These are phyloP conservation scores for Drosophila kepulauana DNA, from an alignment of 1,140 invertebrate species.

Conservation along the genomic window DNA sequence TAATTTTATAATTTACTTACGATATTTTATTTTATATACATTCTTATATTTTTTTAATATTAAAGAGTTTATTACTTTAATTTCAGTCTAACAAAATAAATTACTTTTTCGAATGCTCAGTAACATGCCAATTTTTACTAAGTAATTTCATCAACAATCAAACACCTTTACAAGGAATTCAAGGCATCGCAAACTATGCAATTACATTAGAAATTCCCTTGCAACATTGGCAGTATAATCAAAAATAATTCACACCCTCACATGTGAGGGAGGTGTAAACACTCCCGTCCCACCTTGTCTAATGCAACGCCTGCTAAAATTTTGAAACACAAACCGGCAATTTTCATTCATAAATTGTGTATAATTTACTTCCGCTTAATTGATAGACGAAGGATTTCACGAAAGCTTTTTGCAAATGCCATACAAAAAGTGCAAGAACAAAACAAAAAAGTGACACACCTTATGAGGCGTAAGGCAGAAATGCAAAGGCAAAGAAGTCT, in stretches of 20 bases:
- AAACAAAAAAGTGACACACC: slow-evolving; percentile 83
- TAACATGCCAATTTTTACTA: too few relatives aligned
- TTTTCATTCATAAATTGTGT: slow-evolving; percentile 72
- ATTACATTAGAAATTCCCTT: too few relatives aligned
- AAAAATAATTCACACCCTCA: not conserved
- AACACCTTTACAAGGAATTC: not conserved
- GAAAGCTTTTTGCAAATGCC: slow-evolving; percentile 22
- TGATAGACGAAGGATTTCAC: slow-evolving; percentile 39
- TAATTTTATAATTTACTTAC: too few relatives aligned
- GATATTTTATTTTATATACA: too few relatives aligned
- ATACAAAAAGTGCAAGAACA: slow-evolving; percentile 68
- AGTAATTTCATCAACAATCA: not conserved
- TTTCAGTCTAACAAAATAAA: not conserved
- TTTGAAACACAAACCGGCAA: slow-evolving; percentile 43
- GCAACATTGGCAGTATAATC: too few relatives aligned
- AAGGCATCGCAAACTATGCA: not conserved
- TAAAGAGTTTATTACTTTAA: too few relatives aligned
- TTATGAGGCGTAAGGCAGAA: slow-evolving; percentile 43
- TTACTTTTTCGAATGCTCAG: too few relatives aligned
- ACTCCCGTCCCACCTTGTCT: not conserved
- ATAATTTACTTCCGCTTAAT: slow-evolving; percentile 66
- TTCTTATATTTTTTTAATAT: too few relatives aligned
- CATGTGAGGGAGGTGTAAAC: not conserved
- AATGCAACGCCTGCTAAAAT: slow-evolving; percentile 8
- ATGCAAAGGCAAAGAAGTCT: slow-evolving; percentile 10